Base-by-base conservation (phyloP, 2,113 vertebrate species). In the Psittacara wagleri region DNA sequence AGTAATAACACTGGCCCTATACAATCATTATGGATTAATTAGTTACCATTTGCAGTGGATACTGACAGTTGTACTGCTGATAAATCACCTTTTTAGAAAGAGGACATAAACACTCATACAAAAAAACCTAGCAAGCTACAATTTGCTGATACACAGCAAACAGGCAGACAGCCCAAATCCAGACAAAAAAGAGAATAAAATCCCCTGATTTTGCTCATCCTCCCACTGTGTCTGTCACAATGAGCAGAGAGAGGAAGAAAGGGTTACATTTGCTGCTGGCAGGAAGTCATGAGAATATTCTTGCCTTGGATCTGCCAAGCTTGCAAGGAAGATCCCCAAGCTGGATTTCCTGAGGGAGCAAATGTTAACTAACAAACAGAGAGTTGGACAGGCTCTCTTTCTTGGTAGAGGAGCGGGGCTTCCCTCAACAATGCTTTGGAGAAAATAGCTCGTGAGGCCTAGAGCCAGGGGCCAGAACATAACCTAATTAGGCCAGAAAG, bases 401-500 rank as follows among this genome's bases (percentile, higher is more conserved):
- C 84, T 24, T 64, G 29, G 68, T 73, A 79, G 69, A 37, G 28
- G 44, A 88, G 62, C 52, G n/a, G 74, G 78, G 57, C 44, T 94
- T 93, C 61, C 83, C 86, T 91, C 80, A 43, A 0, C 9, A 69
- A 28, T 0, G 0, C 52, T 86, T 44, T 15, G 3, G 80, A 88
- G 77, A 83, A 74, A 86, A 77, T 7, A 69, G 72, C 63, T 78
- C 75, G 24, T 44, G 48, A 90, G 69, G 52, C 86, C 88, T 33
- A 94, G 41, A 92, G 90, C 94, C 88, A 82, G 66, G 2, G 6
- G 92, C 92, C 95, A 96, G 90, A 93, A 61, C 57, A 73, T 89
- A 94, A 96, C 95, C 86, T 94, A 93, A 96, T 96, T 97, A 96
- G 77, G 80, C 77, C 83, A 52, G 96, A 79, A 84, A 95, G 90